Conservation (phyloP, 2,888 invertebrate genomes). For the Conomelus anceps region DNA sequence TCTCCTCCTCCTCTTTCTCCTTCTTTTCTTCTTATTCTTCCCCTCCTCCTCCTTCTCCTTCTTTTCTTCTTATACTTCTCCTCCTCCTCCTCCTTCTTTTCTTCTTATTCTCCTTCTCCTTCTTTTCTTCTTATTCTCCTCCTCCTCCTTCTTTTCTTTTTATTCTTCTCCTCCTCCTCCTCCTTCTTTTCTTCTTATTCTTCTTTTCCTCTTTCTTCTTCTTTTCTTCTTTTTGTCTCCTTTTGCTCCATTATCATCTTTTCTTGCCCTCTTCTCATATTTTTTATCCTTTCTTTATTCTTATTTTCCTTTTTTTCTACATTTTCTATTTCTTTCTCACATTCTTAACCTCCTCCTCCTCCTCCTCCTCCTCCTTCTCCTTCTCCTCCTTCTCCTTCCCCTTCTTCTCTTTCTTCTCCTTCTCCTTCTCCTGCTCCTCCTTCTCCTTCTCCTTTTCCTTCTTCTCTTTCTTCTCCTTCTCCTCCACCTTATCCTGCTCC, state of each 20-base stretch:
- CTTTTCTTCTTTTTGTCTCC: not conserved
- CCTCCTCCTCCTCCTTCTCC: not conserved
- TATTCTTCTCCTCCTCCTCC: too few relatives aligned
- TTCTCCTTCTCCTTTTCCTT: not conserved
- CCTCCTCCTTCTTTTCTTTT: too few relatives aligned
- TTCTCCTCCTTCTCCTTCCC: not conserved
- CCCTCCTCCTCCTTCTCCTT: not conserved
- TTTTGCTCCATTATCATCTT: too few relatives aligned
- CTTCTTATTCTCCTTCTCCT: not conserved
- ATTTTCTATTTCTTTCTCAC: not conserved
- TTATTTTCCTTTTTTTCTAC: not conserved
- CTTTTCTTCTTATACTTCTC: not conserved
- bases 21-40: not conserved
- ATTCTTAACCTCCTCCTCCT: not conserved
- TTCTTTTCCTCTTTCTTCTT: not conserved
- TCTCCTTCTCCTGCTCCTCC: not conserved
- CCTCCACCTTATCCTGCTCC: conserved; percentile 7
- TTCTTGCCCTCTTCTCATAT: not conserved
- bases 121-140: too few relatives aligned
- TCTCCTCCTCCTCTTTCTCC: not conserved
- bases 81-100: not conserved
- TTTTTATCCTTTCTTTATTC: not conserved
- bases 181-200: not conserved
- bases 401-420: not conserved
- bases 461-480: not conserved